Percentiles rank a stretch among this genome's conserved stretches.
Conservation (phyloP, 2,888 invertebrate genomes). For the Coremacera marginata region DNA sequence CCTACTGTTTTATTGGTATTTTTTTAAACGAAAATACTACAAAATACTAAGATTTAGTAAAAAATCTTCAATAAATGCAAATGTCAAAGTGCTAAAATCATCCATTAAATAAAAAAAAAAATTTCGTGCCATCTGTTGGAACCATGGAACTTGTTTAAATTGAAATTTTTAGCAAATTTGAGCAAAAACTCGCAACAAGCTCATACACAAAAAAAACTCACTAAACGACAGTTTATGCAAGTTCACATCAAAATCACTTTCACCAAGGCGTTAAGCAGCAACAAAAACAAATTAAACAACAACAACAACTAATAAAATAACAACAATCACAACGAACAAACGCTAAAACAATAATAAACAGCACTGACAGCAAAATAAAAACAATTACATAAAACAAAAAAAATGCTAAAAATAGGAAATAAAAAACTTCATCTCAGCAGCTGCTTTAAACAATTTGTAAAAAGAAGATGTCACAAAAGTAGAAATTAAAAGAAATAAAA, state of each 20-base stretch:
- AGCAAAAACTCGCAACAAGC: not conserved
- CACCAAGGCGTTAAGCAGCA: not conserved
- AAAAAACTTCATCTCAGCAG: not conserved
- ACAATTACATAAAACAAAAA: not conserved
- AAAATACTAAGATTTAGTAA: too few relatives aligned
- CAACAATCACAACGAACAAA: not conserved
- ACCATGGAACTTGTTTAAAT: too few relatives aligned
- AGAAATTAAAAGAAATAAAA: not conserved
- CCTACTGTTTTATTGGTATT: too few relatives aligned
- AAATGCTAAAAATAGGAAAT: not conserved
- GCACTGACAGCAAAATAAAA: not conserved
- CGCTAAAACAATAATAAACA: too few relatives aligned
- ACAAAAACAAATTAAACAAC: not conserved
- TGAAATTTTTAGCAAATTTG: too few relatives aligned
- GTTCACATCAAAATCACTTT: conserved; percentile 14
- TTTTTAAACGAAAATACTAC: too few relatives aligned
- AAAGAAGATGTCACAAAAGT: conserved; percentile 12
- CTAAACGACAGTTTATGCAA: conserved; percentile 10
- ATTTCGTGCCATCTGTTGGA: too few relatives aligned
- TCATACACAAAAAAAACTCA: not conserved
- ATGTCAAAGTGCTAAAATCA: too few relatives aligned
- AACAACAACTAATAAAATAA: not conserved
- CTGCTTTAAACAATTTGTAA: not conserved
- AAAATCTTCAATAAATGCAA: too few relatives aligned
- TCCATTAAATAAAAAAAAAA: too few relatives aligned